Percentiles rank a stretch among this genome's conserved stretches.
Evolutionary conservation across 2,888 invertebrate genomes (phyloP).

Genomic region (Rhyacophila evoluta): DNA sequence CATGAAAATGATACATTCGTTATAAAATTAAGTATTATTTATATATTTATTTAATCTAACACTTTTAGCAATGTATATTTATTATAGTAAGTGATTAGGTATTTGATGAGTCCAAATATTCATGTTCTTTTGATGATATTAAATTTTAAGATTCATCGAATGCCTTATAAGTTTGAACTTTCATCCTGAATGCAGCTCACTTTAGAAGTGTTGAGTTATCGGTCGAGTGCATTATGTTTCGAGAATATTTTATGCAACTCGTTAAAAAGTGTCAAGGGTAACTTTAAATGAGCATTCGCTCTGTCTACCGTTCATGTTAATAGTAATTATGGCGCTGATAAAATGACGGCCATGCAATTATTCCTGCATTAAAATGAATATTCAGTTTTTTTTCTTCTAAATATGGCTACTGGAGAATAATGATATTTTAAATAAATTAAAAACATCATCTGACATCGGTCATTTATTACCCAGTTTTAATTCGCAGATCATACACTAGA

Average conservation of each 20-base stretch:
- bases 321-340: constrained; percentile 7
- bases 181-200: too few species aligned
- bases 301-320: constrained; percentile 16
- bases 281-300: constrained; percentile 26
- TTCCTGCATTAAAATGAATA: not conserved
- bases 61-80: too few species aligned
- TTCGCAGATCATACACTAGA: not conserved
- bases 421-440: not conserved
- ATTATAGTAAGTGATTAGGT: too few species aligned
- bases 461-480: too few species aligned
- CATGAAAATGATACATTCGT: too few species aligned
- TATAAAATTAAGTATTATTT: too few species aligned
- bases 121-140: too few species aligned
- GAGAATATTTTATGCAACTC: constrained; percentile 39
- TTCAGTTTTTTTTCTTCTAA: not conserved
- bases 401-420: not conserved
- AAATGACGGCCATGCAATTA: constrained; percentile 21
- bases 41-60: too few species aligned
- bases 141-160: too few species aligned
- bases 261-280: constrained; percentile 42
- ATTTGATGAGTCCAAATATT: too few species aligned
- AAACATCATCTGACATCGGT: not conserved
- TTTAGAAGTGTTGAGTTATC: not conserved
- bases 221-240: constrained; percentile 1
- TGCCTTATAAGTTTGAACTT: too few species aligned